A percentile compares a stretch with the other conserved stretches of the same genome.
Conservation (phyloP, 2,888 invertebrate genomes). For the Antitype chi region DNA sequence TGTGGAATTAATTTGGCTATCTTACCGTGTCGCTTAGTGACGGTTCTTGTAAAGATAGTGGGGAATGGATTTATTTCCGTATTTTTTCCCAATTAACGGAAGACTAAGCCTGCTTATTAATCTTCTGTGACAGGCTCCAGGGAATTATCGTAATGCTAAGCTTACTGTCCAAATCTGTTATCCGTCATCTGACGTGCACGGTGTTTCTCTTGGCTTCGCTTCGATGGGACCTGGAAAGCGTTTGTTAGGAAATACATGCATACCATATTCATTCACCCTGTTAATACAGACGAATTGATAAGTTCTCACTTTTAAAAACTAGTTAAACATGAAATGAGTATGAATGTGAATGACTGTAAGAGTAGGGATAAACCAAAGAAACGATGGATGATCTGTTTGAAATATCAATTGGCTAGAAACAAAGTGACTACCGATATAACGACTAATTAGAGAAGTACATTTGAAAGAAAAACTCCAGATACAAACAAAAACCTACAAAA, state of each 20-base stretch:
- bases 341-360: too few species aligned
- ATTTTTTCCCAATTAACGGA: conserved; percentile 16
- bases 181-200: neutral
- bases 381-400: too few species aligned
- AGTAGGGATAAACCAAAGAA: too few species aligned
- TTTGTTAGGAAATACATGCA: neutral
- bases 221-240: neutral
- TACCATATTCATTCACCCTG: too few species aligned
- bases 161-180: conserved; percentile 26
- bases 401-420: too few species aligned
- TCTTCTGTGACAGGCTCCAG: neutral
- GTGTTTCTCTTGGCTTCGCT: neutral
- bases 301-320: too few species aligned
- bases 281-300: too few species aligned
- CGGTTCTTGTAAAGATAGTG: neutral
- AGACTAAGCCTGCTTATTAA: conserved; percentile 18
- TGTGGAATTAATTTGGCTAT: neutral
- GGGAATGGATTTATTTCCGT: neutral
- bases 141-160: conserved; percentile 16
- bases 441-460: too few species aligned
- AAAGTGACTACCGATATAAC: too few species aligned
- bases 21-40: neutral
- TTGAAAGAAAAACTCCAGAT: too few species aligned
- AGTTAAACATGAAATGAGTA: too few species aligned
- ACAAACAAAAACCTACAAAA: too few species aligned